Conservation (phyloP, 2,888 invertebrate genomes). For the Agriotes lineatus region DNA sequence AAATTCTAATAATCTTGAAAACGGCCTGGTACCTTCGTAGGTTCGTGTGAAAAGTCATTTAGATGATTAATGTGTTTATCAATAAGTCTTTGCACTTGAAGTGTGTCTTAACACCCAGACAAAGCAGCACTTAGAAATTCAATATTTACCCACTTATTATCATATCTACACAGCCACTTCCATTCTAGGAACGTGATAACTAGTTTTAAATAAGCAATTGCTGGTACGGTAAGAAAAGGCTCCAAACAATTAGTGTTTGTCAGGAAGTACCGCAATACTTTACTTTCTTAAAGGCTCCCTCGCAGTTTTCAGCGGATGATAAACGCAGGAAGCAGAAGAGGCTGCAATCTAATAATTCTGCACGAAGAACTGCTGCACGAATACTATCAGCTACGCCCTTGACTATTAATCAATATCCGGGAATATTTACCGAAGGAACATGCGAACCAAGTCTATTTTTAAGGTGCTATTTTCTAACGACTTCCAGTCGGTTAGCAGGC, state of each 20-base stretch:
- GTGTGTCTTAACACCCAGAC: not conserved
- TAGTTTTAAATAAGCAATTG: not conserved
- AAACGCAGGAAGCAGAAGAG: conserved; percentile 4
- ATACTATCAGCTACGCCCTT: conserved; percentile 35
- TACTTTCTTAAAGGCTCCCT: not conserved
- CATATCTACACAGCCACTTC: not conserved
- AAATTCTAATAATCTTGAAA: no score
- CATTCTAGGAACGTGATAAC: not conserved
- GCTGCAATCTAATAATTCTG: conserved; percentile 31
- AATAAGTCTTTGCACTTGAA: conserved; percentile 1
- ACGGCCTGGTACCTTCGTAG: no score
- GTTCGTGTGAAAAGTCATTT: no score
- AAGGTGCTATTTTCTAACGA: conserved; percentile 9
- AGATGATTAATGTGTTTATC: not conserved
- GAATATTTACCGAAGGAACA: conserved; percentile 22
- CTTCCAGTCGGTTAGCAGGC: not conserved
- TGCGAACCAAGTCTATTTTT: conserved; percentile 28
- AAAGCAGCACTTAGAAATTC: not conserved
- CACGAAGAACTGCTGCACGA: conserved; percentile 34
- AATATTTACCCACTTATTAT: not conserved
- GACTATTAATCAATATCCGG: conserved; percentile 38
- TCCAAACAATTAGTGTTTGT: not conserved
- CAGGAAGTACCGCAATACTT: not conserved
- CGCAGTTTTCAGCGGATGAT: conserved; percentile 17
- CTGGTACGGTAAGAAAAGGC: not conserved